These are phyloP conservation scores for Bhutanitis thaidina DNA, from an alignment of 2,888 invertebrate genomes.

Conservation along the genomic window DNA sequence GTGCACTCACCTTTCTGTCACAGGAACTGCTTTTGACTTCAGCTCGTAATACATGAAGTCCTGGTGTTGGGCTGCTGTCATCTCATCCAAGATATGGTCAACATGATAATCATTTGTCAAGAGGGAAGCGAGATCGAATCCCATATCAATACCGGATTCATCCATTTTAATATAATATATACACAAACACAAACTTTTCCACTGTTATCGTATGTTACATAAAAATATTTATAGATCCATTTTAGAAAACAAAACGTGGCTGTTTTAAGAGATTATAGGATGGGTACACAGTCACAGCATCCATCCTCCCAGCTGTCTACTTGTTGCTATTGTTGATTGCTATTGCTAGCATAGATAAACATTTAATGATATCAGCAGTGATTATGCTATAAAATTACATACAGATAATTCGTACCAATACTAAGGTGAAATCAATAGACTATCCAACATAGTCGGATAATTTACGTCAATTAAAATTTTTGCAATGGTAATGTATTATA, in stretches of 20 bases:
- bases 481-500: conserved; percentile 25
- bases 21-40: conserved; percentile 80
- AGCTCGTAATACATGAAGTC: conserved; percentile 83
- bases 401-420: background rate
- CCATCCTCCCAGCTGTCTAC: conserved; percentile 75
- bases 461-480: conserved; percentile 21
- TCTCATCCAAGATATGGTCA: conserved; percentile 77
- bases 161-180: conserved; percentile 74
- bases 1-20: conserved; percentile 77
- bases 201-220: conserved; percentile 44
- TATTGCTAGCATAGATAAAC: conserved; percentile 40
- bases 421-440: conserved; percentile 3
- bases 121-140: conserved; percentile 81
- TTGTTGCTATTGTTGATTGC: conserved; percentile 66
- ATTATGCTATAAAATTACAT: conserved; percentile 15
- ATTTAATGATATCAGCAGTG: conserved; percentile 47
- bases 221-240: conserved; percentile 46
- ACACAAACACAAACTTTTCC: conserved; percentile 59
- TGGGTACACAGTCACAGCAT: conserved; percentile 55
- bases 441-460: conserved; percentile 21
- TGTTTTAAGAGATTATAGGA: conserved; percentile 48
- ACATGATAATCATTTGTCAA: conserved; percentile 75
- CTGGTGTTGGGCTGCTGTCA: conserved; percentile 77
- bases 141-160: conserved; percentile 83
- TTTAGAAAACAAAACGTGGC: conserved; percentile 48